These are phyloP conservation scores for Chirona hameri DNA, from an alignment of 2,888 invertebrate species.

Conservation along the genomic window DNA sequence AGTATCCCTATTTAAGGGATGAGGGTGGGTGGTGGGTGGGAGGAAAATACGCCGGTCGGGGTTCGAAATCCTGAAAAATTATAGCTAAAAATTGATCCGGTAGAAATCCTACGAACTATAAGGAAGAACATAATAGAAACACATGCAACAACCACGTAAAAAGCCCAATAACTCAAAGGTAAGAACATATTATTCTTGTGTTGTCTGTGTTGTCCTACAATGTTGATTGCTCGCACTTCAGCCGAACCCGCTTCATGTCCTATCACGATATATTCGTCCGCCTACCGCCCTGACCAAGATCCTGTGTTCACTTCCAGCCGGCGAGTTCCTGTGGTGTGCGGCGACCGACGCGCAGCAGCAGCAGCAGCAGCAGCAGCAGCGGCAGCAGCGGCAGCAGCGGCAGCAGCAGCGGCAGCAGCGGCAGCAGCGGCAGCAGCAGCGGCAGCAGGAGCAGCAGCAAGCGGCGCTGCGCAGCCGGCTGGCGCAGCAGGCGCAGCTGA, in stretches of 20 bases:
- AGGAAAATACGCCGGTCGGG: background rate
- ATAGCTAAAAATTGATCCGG: background rate
- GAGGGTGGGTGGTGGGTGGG: conserved; percentile 24
- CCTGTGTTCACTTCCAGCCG: background rate
- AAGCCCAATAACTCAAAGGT: background rate
- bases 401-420: background rate
- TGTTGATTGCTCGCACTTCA: background rate
- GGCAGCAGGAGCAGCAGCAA: background rate
- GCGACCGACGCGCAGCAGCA: background rate
- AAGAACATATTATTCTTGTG: background rate
- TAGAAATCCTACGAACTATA: no score
- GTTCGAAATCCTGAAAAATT: background rate
- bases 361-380: background rate
- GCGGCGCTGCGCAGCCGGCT: background rate
- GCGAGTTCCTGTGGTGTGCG: background rate
- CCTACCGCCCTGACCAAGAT: background rate
- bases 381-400: background rate
- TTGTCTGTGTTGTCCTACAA: background rate
- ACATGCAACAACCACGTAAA: background rate
- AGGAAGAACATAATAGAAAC: background rate
- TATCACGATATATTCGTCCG: background rate
- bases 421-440: background rate
- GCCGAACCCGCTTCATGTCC: no score
- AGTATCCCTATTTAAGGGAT: background rate
- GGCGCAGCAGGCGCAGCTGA: background rate